Conservation (phyloP, 2,113 vertebrate species). For the Podilymbus podiceps region DNA sequence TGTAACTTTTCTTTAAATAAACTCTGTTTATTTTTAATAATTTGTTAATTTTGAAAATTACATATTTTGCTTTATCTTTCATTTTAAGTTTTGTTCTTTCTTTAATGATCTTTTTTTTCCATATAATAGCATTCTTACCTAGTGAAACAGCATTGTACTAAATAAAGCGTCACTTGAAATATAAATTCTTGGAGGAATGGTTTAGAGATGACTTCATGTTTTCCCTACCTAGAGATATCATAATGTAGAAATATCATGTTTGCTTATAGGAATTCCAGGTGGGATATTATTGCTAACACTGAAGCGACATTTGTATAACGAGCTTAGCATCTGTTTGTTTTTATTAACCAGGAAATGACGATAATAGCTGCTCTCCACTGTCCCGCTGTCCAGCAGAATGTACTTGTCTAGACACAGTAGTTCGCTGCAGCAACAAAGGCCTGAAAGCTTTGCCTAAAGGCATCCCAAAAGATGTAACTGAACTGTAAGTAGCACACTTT, state of each 20-base stretch:
- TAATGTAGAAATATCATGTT: not conserved
- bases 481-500: slow-evolving; percentile 85
- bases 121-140: not conserved
- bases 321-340: not conserved
- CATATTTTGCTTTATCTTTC: not conserved
- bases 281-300: not conserved
- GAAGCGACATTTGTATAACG: not conserved
- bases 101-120: not conserved
- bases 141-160: not conserved
- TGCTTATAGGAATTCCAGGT: not conserved
- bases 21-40: not conserved
- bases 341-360: slow-evolving; percentile 85
- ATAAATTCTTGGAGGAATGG: not conserved
- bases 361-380: slow-evolving; percentile 92
- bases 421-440: slow-evolving; percentile 97
- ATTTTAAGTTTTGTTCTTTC: not conserved
- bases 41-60: not conserved
- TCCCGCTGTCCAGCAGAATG: slow-evolving; percentile 93
- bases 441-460: slow-evolving; percentile 90
- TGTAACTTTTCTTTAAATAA: not conserved
- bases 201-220: not conserved
- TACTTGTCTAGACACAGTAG: slow-evolving; percentile 96
- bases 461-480: slow-evolving; percentile 94
- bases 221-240: not conserved
- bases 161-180: not conserved